Evolutionary conservation across 2,113 vertebrate species (phyloP), one percentile per base, ranked within the genome.

Genomic region (Macroglossus sobrinus): DNA sequence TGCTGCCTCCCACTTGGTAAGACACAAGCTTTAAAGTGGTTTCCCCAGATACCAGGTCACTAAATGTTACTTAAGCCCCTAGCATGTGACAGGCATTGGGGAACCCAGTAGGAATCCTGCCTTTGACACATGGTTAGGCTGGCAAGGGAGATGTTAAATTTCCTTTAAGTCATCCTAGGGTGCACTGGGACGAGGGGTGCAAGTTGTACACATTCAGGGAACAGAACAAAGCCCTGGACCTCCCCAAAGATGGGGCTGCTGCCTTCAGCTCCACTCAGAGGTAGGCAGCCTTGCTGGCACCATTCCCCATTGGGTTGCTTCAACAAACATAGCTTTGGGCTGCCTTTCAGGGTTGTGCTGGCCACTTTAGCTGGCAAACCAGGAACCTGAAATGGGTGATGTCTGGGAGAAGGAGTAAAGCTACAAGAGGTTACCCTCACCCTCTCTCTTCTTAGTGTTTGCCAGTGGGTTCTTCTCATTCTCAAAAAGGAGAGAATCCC

Each of bases 11-110:
- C 19, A 55, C 24, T n/a, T 16, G 81, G 22, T 96, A 35, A 93
- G 47, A 94, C 38, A 24, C 57, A 91, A 88, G 78, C 30, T 93
- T 96, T 78, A 94, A 95, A 89, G 74, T 78, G 38, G 33, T 72
- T 89, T 91, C 38, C 50, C 53, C 38, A 89, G 64, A 38, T 14
- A 78, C 80, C 55, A 88, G 47, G 50, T 61, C 40, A 88, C 86
- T 64, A 94, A 87, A 50, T 63, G 80, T 84, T 89, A 86, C 57
- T 86, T 79, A 96, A 89, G 72, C 4, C 40, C 55, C 24, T 22
- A 94, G 45, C 22, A 50, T 1, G 2, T 63, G 75, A 35, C 14
- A 82, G 59, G 8, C 63, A 84, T 14, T 85, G 33, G 7, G 28
- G n/a, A 92, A 87, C 40, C 9, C 50, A 66, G 40, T n/a, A 93